Conservation (phyloP, 2,888 invertebrate species). For the Empis stercorea region DNA sequence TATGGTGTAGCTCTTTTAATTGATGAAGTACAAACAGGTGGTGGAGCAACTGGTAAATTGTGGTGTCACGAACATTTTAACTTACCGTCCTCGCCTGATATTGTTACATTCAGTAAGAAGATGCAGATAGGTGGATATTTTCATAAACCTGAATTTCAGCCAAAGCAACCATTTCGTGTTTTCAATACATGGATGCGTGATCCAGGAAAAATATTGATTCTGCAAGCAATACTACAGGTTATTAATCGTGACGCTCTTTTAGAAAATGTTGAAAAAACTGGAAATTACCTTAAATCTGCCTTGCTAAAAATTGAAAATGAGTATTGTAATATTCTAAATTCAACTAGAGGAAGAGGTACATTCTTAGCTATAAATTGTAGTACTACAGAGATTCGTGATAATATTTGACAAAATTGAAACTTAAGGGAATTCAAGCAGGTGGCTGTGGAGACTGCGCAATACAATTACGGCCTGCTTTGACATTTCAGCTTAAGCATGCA, state of each 20-base stretch:
- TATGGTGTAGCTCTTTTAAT: slow-evolving; percentile 68
- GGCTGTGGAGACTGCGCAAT: slow-evolving; percentile 70
- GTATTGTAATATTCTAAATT: slow-evolving; percentile 55
- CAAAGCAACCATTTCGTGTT: slow-evolving; percentile 68
- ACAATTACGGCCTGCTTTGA: slow-evolving; percentile 77
- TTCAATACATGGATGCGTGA: slow-evolving; percentile 99
- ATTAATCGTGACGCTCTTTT: slow-evolving; percentile 70
- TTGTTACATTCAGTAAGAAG: slow-evolving; percentile 97
- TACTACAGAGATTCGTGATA: slow-evolving; percentile 52
- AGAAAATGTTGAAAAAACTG: slow-evolving; percentile 55
- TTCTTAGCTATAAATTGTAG: slow-evolving; percentile 68
- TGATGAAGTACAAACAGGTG: slow-evolving; percentile 98
- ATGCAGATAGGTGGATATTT: slow-evolving; percentile 94
- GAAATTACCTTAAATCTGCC: slow-evolving; percentile 49
- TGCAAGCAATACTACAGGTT: slow-evolving; percentile 72
- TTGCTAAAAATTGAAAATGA: slow-evolving; percentile 54
- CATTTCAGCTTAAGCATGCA: slow-evolving; percentile 75
- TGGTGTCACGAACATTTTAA: slow-evolving; percentile 95
- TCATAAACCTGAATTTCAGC: slow-evolving; percentile 60
- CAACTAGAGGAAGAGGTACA: slow-evolving; percentile 79
- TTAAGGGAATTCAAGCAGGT: slow-evolving; percentile 64
- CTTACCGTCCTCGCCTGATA: slow-evolving; percentile 71
- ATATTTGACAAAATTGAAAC: slow-evolving; percentile 52
- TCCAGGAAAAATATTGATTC: slow-evolving; percentile 77
- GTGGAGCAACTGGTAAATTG: slow-evolving; percentile 91